Percentiles rank a stretch among this genome's conserved stretches.
Evolutionary conservation across 1,140 invertebrate species (phyloP).

Genomic region (Pachypsylla venusta): DNA sequence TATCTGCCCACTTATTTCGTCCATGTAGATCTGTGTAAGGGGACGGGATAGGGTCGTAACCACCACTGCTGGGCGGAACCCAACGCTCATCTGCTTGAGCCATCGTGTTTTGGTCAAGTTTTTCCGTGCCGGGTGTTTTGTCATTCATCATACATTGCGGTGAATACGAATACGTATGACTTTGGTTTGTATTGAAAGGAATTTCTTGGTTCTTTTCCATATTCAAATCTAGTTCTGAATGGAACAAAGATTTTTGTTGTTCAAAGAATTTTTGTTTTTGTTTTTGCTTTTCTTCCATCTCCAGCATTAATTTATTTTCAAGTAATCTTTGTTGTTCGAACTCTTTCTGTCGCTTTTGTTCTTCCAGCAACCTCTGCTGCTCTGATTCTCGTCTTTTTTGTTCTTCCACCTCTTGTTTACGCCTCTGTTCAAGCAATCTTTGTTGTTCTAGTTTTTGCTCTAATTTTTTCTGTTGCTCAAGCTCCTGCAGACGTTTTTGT

Average conservation of each 20-base stretch:
- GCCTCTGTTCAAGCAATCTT: too few relatives aligned
- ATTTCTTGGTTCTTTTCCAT: conserved; percentile 14
- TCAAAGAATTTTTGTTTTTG: conserved; percentile 1
- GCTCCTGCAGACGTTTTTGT: too few relatives aligned
- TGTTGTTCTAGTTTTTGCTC: neutral
- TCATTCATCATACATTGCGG: conserved; percentile 11
- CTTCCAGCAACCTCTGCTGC: neutral
- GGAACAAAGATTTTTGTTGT: conserved; percentile 9
- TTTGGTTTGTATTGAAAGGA: conserved; percentile 12
- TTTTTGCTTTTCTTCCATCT: conserved; percentile 12
- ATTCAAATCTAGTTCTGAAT: conserved; percentile 13
- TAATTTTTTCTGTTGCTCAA: neutral
- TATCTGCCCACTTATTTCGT: conserved; percentile 55
- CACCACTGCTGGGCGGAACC: conserved; percentile 42
- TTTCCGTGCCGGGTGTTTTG: conserved; percentile 26
- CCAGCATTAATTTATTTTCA: neutral
- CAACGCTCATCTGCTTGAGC: conserved; percentile 44
- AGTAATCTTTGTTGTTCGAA: neutral
- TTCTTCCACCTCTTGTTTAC: neutral
- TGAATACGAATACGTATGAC: conserved; percentile 6
- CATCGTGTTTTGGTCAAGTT: conserved; percentile 32
- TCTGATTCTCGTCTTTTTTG: neutral
- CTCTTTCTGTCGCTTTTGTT: neutral
- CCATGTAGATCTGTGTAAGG: conserved; percentile 44
- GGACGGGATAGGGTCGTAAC: conserved; percentile 36